phyloP scores from a whole-genome alignment of 2,888 invertebrate genomes.

The Tridacna gigas region DNA sequence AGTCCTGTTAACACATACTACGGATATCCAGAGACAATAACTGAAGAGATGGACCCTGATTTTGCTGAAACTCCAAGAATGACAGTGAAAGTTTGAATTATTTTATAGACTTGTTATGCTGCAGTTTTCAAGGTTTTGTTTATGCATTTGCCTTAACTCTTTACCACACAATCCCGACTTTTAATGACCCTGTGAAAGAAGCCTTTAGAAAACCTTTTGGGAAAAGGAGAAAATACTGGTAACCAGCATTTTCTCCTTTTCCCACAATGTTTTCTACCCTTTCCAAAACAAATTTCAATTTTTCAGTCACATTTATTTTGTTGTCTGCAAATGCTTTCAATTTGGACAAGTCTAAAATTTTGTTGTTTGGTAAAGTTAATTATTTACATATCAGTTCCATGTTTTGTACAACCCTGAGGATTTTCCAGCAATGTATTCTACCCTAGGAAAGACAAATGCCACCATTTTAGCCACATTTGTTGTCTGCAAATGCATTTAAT shows the following conservation, averaged over 20 bases:
- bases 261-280: conserved; percentile 16
- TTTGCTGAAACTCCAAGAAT: not conserved
- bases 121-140: not conserved
- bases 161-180: not conserved
- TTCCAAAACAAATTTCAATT: no score
- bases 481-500: no score
- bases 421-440: no score
- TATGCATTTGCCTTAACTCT: not conserved
- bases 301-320: no score
- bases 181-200: not conserved
- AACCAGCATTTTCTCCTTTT: conserved; percentile 8
- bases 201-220: not conserved
- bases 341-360: no score
- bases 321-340: no score
- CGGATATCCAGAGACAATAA: conserved; percentile 20
- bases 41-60: conserved; percentile 8
- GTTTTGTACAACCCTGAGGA: no score
- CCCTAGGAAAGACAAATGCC: no score
- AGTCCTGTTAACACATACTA: not conserved
- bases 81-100: not conserved
- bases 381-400: no score
- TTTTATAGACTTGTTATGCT: not conserved
- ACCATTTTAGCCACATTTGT: no score
- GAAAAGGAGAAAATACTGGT: not conserved
- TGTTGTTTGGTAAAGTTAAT: no score